These are phyloP conservation scores for Automeris io DNA, from an alignment of 2,888 invertebrate species.

Conservation along the genomic window DNA sequence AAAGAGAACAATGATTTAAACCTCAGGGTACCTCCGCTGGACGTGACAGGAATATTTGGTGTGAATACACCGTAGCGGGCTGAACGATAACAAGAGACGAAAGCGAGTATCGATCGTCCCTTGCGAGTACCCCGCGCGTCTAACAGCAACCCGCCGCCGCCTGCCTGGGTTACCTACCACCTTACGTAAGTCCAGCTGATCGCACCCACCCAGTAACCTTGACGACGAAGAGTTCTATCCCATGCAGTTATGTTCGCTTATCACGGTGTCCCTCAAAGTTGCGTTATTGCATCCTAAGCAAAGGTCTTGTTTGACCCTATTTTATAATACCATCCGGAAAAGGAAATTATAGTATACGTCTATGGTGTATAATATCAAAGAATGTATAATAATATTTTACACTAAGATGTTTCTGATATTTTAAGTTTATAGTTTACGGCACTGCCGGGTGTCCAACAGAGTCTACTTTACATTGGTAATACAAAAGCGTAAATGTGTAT, in stretches of 20 bases:
- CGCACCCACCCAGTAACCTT: constrained; percentile 72
- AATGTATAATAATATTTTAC: too few species aligned
- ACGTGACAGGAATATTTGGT: constrained; percentile 17
- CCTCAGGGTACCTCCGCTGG: not conserved
- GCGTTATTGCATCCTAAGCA: too few species aligned
- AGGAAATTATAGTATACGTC: too few species aligned
- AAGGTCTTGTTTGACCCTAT: too few species aligned
- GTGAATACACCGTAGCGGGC: constrained; percentile 45
- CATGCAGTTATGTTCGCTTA: constrained; percentile 31
- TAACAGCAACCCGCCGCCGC: constrained; percentile 19
- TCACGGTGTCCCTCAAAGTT: too few species aligned
- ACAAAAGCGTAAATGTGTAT: too few species aligned
- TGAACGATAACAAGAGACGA: constrained; percentile 57
- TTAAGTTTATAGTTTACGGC: too few species aligned
- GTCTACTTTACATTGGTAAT: too few species aligned
- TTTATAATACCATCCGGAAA: too few species aligned
- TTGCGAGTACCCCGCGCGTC: constrained; percentile 36
- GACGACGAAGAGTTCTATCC: constrained; percentile 63
- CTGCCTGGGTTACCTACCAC: constrained; percentile 47
- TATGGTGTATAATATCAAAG: too few species aligned
- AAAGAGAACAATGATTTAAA: not conserved
- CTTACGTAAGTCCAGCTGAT: constrained; percentile 75
- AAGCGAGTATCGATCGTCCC: constrained; percentile 71
- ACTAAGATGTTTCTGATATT: too few species aligned
- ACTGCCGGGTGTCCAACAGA: too few species aligned